These are phyloP conservation scores for Passerina amoena DNA, from an alignment of 2,113 vertebrate species.

Conservation along the genomic window DNA sequence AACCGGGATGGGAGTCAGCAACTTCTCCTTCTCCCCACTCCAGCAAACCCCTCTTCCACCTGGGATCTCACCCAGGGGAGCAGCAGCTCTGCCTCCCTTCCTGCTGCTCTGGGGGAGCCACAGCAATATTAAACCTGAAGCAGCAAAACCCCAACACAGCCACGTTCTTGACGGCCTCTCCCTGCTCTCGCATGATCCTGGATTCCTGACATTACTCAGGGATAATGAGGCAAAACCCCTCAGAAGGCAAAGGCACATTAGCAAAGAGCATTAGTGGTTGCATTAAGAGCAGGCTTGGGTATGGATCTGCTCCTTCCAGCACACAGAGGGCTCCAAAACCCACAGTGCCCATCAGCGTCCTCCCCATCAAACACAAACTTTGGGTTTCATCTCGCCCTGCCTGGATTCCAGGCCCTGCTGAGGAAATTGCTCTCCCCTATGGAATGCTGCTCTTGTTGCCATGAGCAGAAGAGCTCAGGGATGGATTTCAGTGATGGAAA, in stretches of 20 bases:
- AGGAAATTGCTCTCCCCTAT: not conserved
- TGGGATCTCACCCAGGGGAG: accelerated
- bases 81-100: not conserved
- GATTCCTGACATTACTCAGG: accelerated
- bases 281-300: not conserved
- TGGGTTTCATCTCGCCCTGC: not conserved
- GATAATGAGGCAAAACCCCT: not conserved
- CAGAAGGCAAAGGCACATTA: not conserved
- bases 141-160: not conserved
- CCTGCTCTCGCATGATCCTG: not conserved
- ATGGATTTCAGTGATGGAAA: not conserved
- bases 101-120: not conserved
- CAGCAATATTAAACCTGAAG: not conserved
- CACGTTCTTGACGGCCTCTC: not conserved
- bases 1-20: slow-evolving; percentile 26
- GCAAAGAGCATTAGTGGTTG: not conserved
- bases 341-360: no score
- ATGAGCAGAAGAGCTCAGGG: not conserved
- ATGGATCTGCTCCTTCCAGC: not conserved
- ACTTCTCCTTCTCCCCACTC: not conserved
- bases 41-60: not conserved
- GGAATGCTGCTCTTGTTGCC: not conserved
- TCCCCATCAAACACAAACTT: not conserved
- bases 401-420: not conserved
- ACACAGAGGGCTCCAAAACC: not conserved